Evolutionary conservation across 1,140 invertebrate species (phyloP), one percentile per base, ranked within the genome.

Genomic region (Listronotus bonariensis): DNA sequence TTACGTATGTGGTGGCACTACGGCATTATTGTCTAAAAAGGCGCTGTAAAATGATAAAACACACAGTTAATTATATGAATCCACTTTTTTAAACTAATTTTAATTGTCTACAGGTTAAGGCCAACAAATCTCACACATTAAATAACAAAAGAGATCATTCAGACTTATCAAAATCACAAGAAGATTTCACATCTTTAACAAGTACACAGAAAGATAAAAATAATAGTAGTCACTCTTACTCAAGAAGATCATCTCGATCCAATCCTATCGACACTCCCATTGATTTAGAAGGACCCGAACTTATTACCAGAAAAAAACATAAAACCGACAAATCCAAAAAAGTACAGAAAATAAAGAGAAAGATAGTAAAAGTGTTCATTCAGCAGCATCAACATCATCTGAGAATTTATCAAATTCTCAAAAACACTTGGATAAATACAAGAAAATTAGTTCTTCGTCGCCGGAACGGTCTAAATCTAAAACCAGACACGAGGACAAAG

Each of bases 261-360:
- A 58, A 65, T 17, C 55, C 63, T 18, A 53, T 52, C n/a, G 63
- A 51, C n/a, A 45, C 52, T 10, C 32, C 45, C 2, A 14, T 55
- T 38, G 48, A 48, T 48, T 26, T 63, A 15, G 61, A 56, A 26
- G 61, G 45, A 4, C 42, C 61, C 11, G 52, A 63, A 45, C 51
- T 40, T 26, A 48, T 31, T 9, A 38, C 32, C 4, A 51, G 18
- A 17, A 65, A 53, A 43, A 57, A 52, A 57, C 48, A 34, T 10
- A 49, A 42, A 52, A 34, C 54, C n/a, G 38, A 53, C 34, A 36
- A 36, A 36, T 12, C 10, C 26, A 62, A 54, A 31, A 45, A 10
- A 64, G 34, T 6, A 53, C 14, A 0, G 38, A 26, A 5, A 40
- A 42, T 17, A 10, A 6, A 10, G 38, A 58, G 7, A 32, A 43